Conservation (phyloP, 2,113 vertebrate species). For the Circaetus cinerascens region DNA sequence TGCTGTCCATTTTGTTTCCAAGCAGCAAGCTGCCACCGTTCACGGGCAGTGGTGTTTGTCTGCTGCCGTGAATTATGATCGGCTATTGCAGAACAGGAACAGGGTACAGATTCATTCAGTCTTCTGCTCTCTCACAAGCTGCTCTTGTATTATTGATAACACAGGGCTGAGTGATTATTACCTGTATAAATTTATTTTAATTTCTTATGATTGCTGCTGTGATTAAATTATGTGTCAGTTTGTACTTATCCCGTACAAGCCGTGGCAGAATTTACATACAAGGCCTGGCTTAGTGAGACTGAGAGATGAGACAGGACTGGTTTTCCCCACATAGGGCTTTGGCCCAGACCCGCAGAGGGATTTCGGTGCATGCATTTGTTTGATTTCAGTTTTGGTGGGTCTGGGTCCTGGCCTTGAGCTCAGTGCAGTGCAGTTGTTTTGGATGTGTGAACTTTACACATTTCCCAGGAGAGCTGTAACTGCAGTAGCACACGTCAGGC, state of each 20-base stretch:
- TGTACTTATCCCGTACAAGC: neutral
- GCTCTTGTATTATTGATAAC: slow-evolving; percentile 42
- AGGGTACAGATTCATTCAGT: neutral
- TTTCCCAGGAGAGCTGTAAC: neutral
- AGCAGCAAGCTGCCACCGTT: neutral
- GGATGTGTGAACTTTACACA: neutral
- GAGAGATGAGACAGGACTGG: neutral
- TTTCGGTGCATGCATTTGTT: neutral
- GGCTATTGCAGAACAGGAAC: neutral
- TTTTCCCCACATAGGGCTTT: neutral
- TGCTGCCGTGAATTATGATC: slow-evolving; percentile 6
- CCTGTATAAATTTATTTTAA: slow-evolving; percentile 18
- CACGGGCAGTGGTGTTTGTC: neutral
- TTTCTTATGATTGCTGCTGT: slow-evolving; percentile 23
- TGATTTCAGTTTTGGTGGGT: neutral
- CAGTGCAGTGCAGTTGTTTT: neutral
- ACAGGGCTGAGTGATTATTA: neutral
- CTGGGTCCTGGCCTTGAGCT: neutral
- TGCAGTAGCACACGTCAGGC: neutral
- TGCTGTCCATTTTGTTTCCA: slow-evolving; percentile 29
- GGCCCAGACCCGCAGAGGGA: neutral
- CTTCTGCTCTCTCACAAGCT: neutral
- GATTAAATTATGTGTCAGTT: slow-evolving; percentile 10
- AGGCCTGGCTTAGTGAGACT: neutral
- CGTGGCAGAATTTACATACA: neutral